phyloP scores from a whole-genome alignment of 2,113 vertebrate species.

The Peromyscus polionotus region DNA sequence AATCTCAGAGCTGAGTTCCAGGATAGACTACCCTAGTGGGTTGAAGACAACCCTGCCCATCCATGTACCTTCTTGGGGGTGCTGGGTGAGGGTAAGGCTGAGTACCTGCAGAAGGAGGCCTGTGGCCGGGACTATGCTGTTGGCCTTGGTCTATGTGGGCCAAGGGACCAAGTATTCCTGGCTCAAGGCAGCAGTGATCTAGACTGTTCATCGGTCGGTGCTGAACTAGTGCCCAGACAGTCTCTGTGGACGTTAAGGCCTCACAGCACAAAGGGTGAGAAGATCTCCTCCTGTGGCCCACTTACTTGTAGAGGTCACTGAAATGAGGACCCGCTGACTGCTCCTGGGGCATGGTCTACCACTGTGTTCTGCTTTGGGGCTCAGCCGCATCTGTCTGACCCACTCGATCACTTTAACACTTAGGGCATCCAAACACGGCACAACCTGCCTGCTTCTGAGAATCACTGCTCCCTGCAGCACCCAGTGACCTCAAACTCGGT shows the following conservation, averaged over 20 bases:
- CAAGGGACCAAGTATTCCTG: background rate
- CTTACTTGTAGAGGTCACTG: background rate
- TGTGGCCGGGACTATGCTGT: background rate
- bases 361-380: background rate
- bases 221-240: background rate
- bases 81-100: background rate
- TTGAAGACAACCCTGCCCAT: too few relatives aligned
- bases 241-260: background rate
- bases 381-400: background rate
- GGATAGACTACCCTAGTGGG: background rate
- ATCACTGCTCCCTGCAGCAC: too few relatives aligned
- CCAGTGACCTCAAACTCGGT: too few relatives aligned
- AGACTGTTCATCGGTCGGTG: background rate
- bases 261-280: background rate
- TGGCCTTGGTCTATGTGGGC: background rate
- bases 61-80: background rate
- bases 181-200: background rate
- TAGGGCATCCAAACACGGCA: background rate
- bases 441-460: background rate
- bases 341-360: background rate
- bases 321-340: background rate
- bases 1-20: background rate
- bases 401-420: background rate
- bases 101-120: background rate
- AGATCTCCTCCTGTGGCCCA: background rate